Percentiles rank a stretch among this genome's conserved stretches.
These are phyloP conservation scores for Chloromyia formosa DNA, from an alignment of 2,888 invertebrate genomes.

Conservation along the genomic window DNA sequence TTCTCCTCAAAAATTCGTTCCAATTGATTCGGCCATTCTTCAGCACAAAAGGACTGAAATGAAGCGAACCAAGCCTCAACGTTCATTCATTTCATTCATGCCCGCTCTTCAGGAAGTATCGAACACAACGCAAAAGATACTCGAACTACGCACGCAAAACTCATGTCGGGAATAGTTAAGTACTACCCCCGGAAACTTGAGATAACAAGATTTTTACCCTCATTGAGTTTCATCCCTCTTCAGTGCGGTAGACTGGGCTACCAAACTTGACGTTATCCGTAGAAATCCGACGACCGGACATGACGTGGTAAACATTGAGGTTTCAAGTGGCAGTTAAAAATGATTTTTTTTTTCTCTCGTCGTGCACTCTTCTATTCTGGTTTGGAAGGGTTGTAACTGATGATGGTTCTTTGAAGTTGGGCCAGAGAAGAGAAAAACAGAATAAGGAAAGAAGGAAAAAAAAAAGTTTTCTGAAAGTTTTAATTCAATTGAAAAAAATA, in stretches of 20 bases:
- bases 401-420: neutral
- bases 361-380: too few species aligned
- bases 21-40: too few species aligned
- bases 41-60: too few species aligned
- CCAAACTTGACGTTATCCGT: neutral
- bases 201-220: conserved; percentile 29
- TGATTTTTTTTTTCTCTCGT: neutral
- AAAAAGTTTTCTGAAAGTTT: conserved; percentile 12
- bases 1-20: too few species aligned
- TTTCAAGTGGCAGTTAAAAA: neutral
- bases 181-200: conserved; percentile 25
- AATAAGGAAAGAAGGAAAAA: too few species aligned
- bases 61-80: too few species aligned
- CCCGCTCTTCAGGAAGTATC: conserved; percentile 20
- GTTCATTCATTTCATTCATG: too few species aligned
- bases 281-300: conserved; percentile 29
- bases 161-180: conserved; percentile 20
- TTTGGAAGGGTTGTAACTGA: neutral
- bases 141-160: neutral
- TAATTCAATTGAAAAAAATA: conserved; percentile 31
- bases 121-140: conserved; percentile 18
- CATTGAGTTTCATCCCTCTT: conserved; percentile 6
- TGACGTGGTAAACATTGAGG: conserved; percentile 9
- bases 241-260: neutral
- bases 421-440: too few species aligned